Percentiles rank a stretch among this genome's conserved stretches.
Evolutionary conservation across 2,888 invertebrate genomes (phyloP).

Genomic region (Anoplius nigerrimus): DNA sequence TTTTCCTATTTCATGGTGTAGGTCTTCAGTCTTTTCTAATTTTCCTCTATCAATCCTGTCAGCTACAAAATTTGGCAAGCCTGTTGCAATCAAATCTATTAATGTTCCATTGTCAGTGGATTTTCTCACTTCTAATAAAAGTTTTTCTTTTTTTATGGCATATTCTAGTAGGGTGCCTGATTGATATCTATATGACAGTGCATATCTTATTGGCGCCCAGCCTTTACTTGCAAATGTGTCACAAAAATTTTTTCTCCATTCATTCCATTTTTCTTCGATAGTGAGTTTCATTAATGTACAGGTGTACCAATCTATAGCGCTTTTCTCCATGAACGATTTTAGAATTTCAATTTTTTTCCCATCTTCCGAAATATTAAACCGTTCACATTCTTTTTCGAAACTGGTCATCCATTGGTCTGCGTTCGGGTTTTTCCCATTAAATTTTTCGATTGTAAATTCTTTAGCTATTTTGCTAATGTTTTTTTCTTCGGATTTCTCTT

Average conservation of each 20-base stretch:
- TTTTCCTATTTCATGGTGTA: slow-evolving; percentile 56
- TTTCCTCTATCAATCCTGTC: slow-evolving; percentile 56
- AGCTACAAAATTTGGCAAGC: slow-evolving; percentile 50
- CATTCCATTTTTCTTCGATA: slow-evolving; percentile 42
- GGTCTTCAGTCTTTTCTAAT: slow-evolving; percentile 48
- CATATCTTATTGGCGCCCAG: slow-evolving; percentile 53
- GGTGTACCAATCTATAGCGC: neutral
- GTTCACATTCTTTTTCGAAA: slow-evolving; percentile 10
- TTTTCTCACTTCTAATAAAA: slow-evolving; percentile 48
- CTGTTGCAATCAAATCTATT: slow-evolving; percentile 56
- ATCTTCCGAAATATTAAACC: neutral
- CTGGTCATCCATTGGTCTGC: slow-evolving; percentile 27
- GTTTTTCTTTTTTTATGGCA: slow-evolving; percentile 25
- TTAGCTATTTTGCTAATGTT: slow-evolving; percentile 31
- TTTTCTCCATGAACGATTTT: neutral
- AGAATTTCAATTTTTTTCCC: slow-evolving; percentile 5
- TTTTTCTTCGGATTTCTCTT: slow-evolving; percentile 16
- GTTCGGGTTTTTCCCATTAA: slow-evolving; percentile 27
- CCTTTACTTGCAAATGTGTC: slow-evolving; percentile 57
- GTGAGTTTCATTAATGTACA: neutral
- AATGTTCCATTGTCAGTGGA: slow-evolving; percentile 50
- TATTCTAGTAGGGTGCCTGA: slow-evolving; percentile 20
- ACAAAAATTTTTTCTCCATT: slow-evolving; percentile 47
- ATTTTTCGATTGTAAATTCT: slow-evolving; percentile 35
- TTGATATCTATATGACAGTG: slow-evolving; percentile 41